A percentile compares a stretch with the other conserved stretches of the same genome.
Conservation (phyloP, 2,113 vertebrate genomes). For the Cricetomys ansorgei region DNA sequence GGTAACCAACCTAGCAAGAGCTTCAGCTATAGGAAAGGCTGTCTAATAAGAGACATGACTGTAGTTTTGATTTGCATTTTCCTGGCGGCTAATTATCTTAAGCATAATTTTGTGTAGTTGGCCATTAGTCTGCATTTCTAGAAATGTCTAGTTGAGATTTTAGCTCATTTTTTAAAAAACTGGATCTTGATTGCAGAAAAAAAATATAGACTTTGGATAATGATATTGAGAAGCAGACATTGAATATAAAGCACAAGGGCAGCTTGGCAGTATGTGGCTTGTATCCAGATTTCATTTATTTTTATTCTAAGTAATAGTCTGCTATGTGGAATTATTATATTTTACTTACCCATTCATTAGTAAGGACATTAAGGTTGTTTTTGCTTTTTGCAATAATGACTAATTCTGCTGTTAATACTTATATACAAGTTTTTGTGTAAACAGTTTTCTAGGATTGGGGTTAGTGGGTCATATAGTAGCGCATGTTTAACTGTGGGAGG, state of each 20-base stretch:
- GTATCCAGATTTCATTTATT: neutral
- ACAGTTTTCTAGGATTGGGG: neutral
- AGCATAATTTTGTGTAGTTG: neutral
- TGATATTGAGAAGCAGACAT: neutral
- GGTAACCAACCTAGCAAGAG: neutral
- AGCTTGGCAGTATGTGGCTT: neutral
- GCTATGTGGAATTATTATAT: neutral
- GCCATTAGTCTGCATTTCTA: neutral
- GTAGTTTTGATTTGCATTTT: conserved; percentile 14
- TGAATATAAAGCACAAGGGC: neutral
- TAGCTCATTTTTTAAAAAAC: neutral
- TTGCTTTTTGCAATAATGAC: neutral
- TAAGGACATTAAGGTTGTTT: neutral
- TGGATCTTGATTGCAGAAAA: neutral
- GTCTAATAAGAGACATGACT: neutral
- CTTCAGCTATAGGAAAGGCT: neutral
- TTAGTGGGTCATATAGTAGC: neutral
- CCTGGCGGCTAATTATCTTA: neutral
- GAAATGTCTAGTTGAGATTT: conserved; percentile 22
- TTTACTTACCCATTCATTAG: neutral
- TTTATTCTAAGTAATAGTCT: neutral
- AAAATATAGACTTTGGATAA: neutral
- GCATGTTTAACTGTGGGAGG: neutral
- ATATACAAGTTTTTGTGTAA: neutral
- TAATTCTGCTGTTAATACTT: neutral